A percentile compares a stretch with the other conserved stretches of the same genome.
These are phyloP conservation scores for Pseudopipra pipra DNA, from an alignment of 2,113 vertebrate genomes.

Conservation along the genomic window DNA sequence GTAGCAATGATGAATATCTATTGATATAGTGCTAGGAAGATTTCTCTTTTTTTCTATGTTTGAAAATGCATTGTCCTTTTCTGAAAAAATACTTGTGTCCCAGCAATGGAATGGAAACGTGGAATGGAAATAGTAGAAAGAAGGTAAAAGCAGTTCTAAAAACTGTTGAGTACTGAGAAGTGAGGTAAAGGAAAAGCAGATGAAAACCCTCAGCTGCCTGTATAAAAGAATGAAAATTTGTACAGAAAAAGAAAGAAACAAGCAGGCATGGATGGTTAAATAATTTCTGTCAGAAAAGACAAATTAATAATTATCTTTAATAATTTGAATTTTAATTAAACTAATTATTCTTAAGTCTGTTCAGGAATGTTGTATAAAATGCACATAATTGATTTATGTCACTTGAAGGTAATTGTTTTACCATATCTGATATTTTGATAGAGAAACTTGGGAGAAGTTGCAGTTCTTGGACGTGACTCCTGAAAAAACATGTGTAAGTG, in stretches of 20 bases:
- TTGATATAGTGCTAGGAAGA: neutral
- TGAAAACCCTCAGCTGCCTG: neutral
- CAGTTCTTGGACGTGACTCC: neutral
- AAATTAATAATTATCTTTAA: neutral
- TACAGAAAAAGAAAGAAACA: neutral
- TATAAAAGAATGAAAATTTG: neutral
- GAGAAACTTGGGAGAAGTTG: neutral
- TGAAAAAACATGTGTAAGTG: neutral
- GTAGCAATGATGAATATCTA: neutral
- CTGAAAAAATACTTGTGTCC: neutral
- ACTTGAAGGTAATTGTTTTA: neutral
- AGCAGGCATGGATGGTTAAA: neutral
- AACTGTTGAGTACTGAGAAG: neutral
- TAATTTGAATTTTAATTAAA: neutral
- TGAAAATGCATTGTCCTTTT: neutral
- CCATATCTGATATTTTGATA: neutral
- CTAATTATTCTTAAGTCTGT: neutral
- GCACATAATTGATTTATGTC: neutral
- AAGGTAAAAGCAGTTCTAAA: neutral
- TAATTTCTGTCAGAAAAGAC: neutral
- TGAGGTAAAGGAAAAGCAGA: neutral
- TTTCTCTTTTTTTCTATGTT: neutral
- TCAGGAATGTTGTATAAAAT: neutral
- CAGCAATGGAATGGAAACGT: neutral
- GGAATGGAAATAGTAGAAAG: neutral